Conservation (phyloP, 2,113 vertebrate genomes). For the Rhodinocichla rosea region DNA sequence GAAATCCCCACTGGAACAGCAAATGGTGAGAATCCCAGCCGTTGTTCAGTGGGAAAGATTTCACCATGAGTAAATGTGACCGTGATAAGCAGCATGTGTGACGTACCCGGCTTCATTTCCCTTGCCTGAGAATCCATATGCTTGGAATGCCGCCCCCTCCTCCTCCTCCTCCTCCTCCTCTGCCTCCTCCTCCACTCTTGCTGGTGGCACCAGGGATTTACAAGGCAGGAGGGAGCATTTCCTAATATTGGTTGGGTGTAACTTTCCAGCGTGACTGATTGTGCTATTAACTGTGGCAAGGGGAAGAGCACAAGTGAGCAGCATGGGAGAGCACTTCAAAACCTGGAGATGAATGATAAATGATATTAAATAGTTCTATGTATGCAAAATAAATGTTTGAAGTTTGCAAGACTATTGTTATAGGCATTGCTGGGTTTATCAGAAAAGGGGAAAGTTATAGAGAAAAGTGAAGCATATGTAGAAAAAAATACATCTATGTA, state of each 20-base stretch:
- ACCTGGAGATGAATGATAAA: background rate
- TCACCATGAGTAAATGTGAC: background rate
- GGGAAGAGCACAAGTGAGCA: constrained; percentile 16
- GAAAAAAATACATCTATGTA: background rate
- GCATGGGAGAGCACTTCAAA: background rate
- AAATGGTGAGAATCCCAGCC: background rate
- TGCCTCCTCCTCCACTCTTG: background rate
- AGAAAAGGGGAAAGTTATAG: background rate
- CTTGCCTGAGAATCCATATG: background rate
- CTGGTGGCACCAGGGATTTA: constrained; percentile 16
- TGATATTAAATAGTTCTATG: background rate
- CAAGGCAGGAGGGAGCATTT: background rate
- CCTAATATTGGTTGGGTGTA: constrained; percentile 8
- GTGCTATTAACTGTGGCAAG: background rate
- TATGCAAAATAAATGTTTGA: constrained; percentile 16
- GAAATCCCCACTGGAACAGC: background rate
- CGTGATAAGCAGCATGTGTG: background rate
- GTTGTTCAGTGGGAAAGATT: background rate
- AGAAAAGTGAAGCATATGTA: background rate
- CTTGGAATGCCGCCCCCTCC: background rate
- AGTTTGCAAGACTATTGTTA: background rate
- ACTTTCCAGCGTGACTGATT: constrained; percentile 12
- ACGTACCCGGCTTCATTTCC: background rate
- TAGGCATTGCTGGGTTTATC: background rate
- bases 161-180: background rate